Evolutionary conservation across 2,797 vertebrate species (phyloP).

Genomic region (Epinephelus malabaricus): DNA sequence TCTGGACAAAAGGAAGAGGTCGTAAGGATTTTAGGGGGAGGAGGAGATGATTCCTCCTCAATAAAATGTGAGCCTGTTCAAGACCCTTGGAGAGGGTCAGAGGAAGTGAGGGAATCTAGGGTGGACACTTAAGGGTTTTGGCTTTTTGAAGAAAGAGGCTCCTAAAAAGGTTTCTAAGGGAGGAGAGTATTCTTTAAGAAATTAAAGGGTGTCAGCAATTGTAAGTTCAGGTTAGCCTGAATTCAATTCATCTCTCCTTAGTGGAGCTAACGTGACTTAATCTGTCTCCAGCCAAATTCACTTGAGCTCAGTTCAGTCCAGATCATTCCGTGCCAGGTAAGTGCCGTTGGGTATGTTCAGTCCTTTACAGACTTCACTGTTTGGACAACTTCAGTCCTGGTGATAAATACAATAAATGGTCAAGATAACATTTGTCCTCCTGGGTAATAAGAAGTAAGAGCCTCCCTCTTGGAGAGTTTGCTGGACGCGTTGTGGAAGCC

Average conservation of each 20-base stretch:
- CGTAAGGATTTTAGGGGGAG: conserved; percentile 71
- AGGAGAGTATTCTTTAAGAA: conserved; percentile 38
- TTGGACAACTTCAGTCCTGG: conserved; percentile 25
- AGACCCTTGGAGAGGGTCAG: conserved; percentile 67
- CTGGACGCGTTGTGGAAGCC: conserved; percentile 35
- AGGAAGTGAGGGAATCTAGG: conserved; percentile 46
- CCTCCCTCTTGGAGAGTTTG: conserved; percentile 42
- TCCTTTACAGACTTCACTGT: conserved; percentile 30
- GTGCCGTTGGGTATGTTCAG: conserved; percentile 34
- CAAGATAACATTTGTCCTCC: conserved; percentile 31
- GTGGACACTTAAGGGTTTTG: conserved; percentile 20
- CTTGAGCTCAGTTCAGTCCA: conserved; percentile 47
- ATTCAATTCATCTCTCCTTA: conserved; percentile 55
- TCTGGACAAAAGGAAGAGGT: conserved; percentile 75
- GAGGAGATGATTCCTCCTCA: conserved; percentile 74
- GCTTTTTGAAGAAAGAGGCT: conserved; percentile 54
- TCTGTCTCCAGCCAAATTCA: conserved; percentile 41
- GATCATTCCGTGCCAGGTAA: conserved; percentile 52
- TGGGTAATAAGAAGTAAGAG: conserved; percentile 20
- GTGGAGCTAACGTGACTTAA: conserved; percentile 27
- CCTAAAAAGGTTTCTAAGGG: conserved; percentile 59
- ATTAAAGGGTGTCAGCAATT: conserved; percentile 33
- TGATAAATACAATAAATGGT: conserved; percentile 26
- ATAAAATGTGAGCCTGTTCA: conserved; percentile 51
- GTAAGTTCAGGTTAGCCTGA: conserved; percentile 29